Evolutionary conservation across 2,888 invertebrate species (phyloP), one percentile per base, ranked within the genome.

Genomic region (Diogma glabrata): DNA sequence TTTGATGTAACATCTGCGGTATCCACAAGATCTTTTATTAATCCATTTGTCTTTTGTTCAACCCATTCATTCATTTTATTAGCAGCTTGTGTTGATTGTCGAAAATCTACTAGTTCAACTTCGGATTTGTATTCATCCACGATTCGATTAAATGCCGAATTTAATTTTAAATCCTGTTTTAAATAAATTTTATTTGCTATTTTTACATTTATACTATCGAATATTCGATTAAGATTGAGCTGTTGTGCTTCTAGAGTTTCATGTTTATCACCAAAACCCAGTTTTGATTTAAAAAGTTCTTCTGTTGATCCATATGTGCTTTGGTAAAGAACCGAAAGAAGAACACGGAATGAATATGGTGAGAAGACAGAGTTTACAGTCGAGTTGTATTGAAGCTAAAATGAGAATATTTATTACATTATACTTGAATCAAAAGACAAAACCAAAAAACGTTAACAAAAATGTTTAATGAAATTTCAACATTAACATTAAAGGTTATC

Each of bases 61-160:
- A 46, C 46, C 46, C 46, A 46, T 24, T 24, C 16, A 22, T 46
- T 46, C 26, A 46, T 46, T 46, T 26, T 46, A 16, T 46, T 46
- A 24, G 46, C 46, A 5, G 16, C 24, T 9, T 22, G 24, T 9
- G 17, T 4, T 4, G 9, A 3, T 26, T 46, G 14, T 24, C 23
- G 17, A 46, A 46, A 46, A 16, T 26, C 17, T 5, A 46, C 46
- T 26, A 24, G 46, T 46, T 46, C 46, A 22, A 46, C 24, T 16
- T 46, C 24, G 10, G 46, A 22, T 17, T 46, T 22, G 22, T 24
- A 46, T 26, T 24, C 3, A 4, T 22, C 9, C 5, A 46, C 46
- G 24, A 46, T 22, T 26, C 24, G 10, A 24, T 24, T 24, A 17
- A 46, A 46, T 17, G 23, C 9, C 4, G n/a, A 7, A 4, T 24